phyloP scores from a whole-genome alignment of 1,140 invertebrate genomes.

The Maniola jurtina region DNA sequence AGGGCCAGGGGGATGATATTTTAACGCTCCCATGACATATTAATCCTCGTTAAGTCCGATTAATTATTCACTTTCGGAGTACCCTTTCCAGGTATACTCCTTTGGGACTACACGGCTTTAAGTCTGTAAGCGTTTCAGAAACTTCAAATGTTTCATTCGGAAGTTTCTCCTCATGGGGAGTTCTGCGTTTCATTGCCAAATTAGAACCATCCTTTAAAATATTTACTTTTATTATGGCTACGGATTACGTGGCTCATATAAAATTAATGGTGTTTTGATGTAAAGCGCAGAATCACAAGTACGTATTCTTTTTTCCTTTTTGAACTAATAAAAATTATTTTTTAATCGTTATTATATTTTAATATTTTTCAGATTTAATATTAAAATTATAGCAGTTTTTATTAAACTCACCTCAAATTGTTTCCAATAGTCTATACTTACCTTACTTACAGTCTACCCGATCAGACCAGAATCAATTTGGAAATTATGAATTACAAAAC shows the following conservation, averaged over 20 bases:
- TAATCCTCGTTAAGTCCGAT: conserved; percentile 55
- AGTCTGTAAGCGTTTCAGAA: conserved; percentile 11
- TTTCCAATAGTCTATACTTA: no score
- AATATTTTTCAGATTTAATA: no score
- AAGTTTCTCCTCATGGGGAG: not conserved
- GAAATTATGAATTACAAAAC: no score
- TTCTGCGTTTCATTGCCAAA: not conserved
- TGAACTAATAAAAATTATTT: no score
- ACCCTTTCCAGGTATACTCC: conserved; percentile 23
- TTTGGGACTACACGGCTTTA: conserved; percentile 19
- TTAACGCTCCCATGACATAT: conserved; percentile 43
- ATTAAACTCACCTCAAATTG: no score
- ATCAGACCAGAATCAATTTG: no score
- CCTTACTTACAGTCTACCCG: no score
- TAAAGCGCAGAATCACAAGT: no score
- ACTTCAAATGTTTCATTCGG: conserved; percentile 22
- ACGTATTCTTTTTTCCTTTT: no score
- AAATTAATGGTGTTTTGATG: no score
- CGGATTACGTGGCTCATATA: not conserved
- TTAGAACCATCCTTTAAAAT: not conserved
- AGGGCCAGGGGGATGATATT: conserved; percentile 34
- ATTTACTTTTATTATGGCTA: not conserved
- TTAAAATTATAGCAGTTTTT: no score
- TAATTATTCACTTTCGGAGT: conserved; percentile 47
- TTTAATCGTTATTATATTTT: no score